Evolutionary conservation across 35 echinoderm and acorn worm genomes (phyloP).

Genomic region (Strongylocentrotus purpuratus): DNA sequence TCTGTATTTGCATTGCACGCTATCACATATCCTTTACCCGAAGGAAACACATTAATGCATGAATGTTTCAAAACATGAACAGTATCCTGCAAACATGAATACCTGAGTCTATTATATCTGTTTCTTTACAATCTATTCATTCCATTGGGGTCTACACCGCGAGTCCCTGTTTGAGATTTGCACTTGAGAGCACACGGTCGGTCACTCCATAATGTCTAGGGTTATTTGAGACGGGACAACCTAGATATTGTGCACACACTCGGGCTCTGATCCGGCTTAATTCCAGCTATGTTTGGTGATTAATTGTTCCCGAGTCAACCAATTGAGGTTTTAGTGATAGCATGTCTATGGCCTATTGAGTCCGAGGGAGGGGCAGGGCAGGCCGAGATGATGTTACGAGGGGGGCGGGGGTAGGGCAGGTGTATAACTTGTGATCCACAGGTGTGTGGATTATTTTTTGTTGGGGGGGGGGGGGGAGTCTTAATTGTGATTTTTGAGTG

Average conservation of each 20-base stretch:
- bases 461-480: background rate
- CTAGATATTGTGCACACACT: background rate
- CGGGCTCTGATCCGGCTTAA: constrained; percentile 19
- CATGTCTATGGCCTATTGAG: background rate
- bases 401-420: background rate
- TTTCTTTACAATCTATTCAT: background rate
- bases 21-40: background rate
- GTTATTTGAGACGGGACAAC: background rate
- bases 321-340: background rate
- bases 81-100: background rate
- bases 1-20: background rate
- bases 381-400: background rate
- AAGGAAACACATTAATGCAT: background rate
- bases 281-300: constrained; percentile 14
- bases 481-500: background rate
- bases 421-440: background rate
- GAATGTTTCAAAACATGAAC: background rate
- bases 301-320: constrained; percentile 40
- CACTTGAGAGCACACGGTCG: constrained; percentile 4
- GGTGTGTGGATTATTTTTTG: background rate
- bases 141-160: background rate
- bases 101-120: background rate
- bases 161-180: background rate
- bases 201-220: background rate
- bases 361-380: background rate